phyloP scores from a whole-genome alignment of 2,113 vertebrate species.

The Prietella phreatophila region DNA sequence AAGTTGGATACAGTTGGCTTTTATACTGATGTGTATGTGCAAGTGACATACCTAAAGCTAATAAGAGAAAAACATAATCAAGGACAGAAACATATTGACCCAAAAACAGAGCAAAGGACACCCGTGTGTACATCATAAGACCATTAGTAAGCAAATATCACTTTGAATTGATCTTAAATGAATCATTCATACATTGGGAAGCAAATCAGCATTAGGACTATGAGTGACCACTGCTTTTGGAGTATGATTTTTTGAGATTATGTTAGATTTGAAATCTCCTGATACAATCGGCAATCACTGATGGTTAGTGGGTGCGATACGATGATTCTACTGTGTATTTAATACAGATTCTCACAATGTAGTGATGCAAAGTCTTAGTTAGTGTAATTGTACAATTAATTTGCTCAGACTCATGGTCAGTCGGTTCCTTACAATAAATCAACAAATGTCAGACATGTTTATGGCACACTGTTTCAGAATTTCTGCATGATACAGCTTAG shows the following conservation, averaged over 20 bases:
- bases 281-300: background rate
- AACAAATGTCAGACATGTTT: background rate
- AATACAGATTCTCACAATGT: background rate
- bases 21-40: too few species aligned
- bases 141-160: too few species aligned
- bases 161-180: too few species aligned
- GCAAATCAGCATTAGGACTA: background rate
- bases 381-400: background rate
- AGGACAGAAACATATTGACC: too few species aligned
- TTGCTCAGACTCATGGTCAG: background rate
- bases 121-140: too few species aligned
- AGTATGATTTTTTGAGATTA: slow-evolving; percentile 35
- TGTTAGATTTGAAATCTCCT: background rate
- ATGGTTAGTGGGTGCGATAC: background rate
- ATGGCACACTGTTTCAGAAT: background rate
- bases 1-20: too few species aligned
- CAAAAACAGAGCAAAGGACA: too few species aligned
- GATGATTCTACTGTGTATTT: background rate
- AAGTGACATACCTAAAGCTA: too few species aligned
- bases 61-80: too few species aligned
- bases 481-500: background rate
- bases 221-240: slow-evolving; percentile 55
- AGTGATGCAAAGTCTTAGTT: background rate
- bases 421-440: background rate
- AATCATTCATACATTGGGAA: too few species aligned